These are phyloP conservation scores for Globodera rostochiensis DNA, from an alignment of 1,140 invertebrate species.

Conservation along the genomic window DNA sequence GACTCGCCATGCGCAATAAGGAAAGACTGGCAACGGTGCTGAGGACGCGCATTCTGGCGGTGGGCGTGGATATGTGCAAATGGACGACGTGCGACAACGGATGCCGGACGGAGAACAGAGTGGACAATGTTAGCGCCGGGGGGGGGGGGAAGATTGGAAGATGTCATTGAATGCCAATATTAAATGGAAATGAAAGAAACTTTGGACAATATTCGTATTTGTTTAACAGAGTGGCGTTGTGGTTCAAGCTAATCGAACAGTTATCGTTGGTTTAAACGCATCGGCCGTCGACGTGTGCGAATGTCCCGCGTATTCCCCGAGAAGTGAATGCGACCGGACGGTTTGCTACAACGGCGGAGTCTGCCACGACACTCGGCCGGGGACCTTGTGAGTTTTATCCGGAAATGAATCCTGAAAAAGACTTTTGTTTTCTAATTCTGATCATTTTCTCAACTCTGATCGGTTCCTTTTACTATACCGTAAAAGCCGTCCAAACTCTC, in stretches of 20 bases:
- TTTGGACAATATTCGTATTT: conserved; percentile 1
- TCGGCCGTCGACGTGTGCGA: conserved; percentile 56
- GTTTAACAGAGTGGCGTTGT: conserved; percentile 54
- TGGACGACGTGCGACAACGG: conserved; percentile 62
- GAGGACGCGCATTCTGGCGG: conserved; percentile 52
- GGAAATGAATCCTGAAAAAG: not conserved
- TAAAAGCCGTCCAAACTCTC: too few relatives aligned
- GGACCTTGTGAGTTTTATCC: conserved; percentile 39
- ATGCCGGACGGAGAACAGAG: conserved; percentile 57
- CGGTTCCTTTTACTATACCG: too few relatives aligned
- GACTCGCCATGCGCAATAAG: conserved; percentile 50
- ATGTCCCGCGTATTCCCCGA: conserved; percentile 60
- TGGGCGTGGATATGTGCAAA: conserved; percentile 65
- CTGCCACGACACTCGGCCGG: conserved; percentile 64
- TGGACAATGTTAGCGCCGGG: conserved; percentile 50
- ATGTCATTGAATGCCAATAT: not conserved
- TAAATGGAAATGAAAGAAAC: not conserved
- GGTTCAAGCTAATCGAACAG: conserved; percentile 57
- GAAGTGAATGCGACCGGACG: conserved; percentile 43
- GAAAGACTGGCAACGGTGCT: conserved; percentile 47
- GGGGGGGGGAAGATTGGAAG: not conserved
- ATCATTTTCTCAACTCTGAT: too few relatives aligned
- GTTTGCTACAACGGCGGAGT: conserved; percentile 61
- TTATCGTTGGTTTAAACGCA: conserved; percentile 61
- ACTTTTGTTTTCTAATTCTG: conserved; percentile 24